Evolutionary conservation across 2,888 invertebrate species (phyloP).

Genomic region (Morpho deidamia): DNA sequence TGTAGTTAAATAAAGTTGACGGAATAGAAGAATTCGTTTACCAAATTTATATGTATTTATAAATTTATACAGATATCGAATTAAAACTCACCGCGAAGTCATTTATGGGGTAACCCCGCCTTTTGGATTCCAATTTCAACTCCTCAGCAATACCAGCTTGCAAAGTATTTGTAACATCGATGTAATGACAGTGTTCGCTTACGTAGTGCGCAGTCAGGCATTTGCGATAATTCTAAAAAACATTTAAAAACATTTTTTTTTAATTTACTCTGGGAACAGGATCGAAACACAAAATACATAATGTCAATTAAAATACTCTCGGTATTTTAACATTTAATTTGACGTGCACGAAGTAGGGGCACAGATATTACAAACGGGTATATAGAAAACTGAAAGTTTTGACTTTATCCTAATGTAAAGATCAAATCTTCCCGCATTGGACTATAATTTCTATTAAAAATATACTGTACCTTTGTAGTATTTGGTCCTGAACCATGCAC

Average conservation of each 20-base stretch:
- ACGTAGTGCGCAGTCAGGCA: conserved; percentile 92
- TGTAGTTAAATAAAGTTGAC: too few relatives aligned
- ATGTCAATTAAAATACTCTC: neutral
- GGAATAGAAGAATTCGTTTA: too few relatives aligned
- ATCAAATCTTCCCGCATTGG: too few relatives aligned
- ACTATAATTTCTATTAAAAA: neutral
- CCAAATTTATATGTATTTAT: too few relatives aligned
- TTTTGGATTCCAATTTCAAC: conserved; percentile 63
- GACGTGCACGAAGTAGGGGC: neutral
- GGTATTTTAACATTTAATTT: neutral
- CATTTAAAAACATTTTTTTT: too few relatives aligned
- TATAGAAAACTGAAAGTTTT: too few relatives aligned
- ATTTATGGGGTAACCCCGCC: conserved; percentile 23
- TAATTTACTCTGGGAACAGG: neutral
- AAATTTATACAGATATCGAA: too few relatives aligned
- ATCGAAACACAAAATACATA: neutral
- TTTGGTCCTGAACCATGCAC: conserved; percentile 93
- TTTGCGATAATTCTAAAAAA: conserved; percentile 81
- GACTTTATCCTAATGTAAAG: too few relatives aligned
- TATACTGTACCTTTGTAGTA: conserved; percentile 74
- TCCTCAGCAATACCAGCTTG: conserved; percentile 82
- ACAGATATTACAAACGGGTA: neutral
- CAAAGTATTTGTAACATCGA: conserved; percentile 81
- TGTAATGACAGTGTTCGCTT: conserved; percentile 83
- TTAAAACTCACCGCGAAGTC: too few relatives aligned